Conservation (phyloP, 2,888 invertebrate species). For the Philereme transversata region DNA sequence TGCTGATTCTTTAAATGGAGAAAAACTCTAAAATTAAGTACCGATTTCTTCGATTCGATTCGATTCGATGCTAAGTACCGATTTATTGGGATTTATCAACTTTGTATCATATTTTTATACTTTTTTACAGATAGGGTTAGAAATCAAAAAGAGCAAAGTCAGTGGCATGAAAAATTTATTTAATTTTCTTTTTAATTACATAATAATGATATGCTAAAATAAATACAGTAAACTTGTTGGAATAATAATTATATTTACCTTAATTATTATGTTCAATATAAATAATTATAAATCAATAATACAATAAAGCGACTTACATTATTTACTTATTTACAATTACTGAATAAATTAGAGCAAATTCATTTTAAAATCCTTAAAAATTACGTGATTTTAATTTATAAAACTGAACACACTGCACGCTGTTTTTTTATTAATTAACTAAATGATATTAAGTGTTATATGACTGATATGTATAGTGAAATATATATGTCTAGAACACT, state of each 20-base stretch:
- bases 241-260: slow-evolving; percentile 69
- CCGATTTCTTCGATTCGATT: too few species aligned
- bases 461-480: slow-evolving; percentile 19
- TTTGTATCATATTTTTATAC: background rate
- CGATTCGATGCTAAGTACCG: too few species aligned
- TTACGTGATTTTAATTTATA: slow-evolving; percentile 42
- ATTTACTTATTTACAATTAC: slow-evolving; percentile 78
- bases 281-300: slow-evolving; percentile 72
- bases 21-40: too few species aligned
- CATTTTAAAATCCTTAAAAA: slow-evolving; percentile 40
- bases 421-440: slow-evolving; percentile 8
- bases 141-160: slow-evolving; percentile 40
- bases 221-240: slow-evolving; percentile 78
- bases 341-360: slow-evolving; percentile 61
- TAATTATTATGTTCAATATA: slow-evolving; percentile 67
- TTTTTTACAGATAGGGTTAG: background rate
- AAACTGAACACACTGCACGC: slow-evolving; percentile 37
- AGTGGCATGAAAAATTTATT: slow-evolving; percentile 83
- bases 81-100: too few species aligned
- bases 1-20: too few species aligned
- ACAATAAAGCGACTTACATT: slow-evolving; percentile 69
- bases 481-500: background rate
- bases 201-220: slow-evolving; percentile 78
- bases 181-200: slow-evolving; percentile 80
- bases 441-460: slow-evolving; percentile 4